A percentile compares a stretch with the other conserved stretches of the same genome.
Conservation (phyloP, 1,140 invertebrate genomes). For the Varroa destructor region DNA sequence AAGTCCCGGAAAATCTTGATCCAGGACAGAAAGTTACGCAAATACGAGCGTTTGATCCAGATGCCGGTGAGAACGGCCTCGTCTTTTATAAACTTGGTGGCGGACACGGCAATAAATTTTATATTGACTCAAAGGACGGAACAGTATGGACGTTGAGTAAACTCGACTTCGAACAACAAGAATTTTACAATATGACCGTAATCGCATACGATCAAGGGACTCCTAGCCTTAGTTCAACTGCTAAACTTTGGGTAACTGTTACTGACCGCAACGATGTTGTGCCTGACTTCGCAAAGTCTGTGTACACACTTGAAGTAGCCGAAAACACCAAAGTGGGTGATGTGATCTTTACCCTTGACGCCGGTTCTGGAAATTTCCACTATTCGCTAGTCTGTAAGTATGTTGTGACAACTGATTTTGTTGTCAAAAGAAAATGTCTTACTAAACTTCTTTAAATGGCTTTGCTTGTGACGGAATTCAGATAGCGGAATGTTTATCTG, state of each 20-base stretch:
- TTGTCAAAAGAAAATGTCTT: neutral
- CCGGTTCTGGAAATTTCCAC: slow-evolving; percentile 37
- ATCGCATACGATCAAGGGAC: slow-evolving; percentile 67
- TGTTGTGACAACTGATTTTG: neutral
- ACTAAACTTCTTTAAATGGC: neutral
- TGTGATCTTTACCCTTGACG: slow-evolving; percentile 36
- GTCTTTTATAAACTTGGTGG: slow-evolving; percentile 38
- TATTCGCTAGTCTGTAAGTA: slow-evolving; percentile 33
- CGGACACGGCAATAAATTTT: slow-evolving; percentile 39
- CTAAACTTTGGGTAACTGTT: slow-evolving; percentile 47
- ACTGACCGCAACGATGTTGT: slow-evolving; percentile 38
- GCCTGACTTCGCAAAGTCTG: slow-evolving; percentile 38
- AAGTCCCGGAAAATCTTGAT: slow-evolving; percentile 41
- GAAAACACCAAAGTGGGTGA: slow-evolving; percentile 38
- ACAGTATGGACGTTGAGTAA: slow-evolving; percentile 56
- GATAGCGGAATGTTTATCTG: no score
- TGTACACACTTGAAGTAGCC: slow-evolving; percentile 39
- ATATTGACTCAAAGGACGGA: slow-evolving; percentile 43
- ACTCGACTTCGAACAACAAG: slow-evolving; percentile 56
- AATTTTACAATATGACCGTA: slow-evolving; percentile 57
- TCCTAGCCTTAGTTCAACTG: slow-evolving; percentile 61
- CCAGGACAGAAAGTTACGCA: slow-evolving; percentile 39
- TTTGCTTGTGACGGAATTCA: no score
- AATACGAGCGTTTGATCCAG: slow-evolving; percentile 38
- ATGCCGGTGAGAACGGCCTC: slow-evolving; percentile 38